Evolutionary conservation across 1,140 invertebrate genomes (phyloP).

Genomic region (Steinernema feltiae): DNA sequence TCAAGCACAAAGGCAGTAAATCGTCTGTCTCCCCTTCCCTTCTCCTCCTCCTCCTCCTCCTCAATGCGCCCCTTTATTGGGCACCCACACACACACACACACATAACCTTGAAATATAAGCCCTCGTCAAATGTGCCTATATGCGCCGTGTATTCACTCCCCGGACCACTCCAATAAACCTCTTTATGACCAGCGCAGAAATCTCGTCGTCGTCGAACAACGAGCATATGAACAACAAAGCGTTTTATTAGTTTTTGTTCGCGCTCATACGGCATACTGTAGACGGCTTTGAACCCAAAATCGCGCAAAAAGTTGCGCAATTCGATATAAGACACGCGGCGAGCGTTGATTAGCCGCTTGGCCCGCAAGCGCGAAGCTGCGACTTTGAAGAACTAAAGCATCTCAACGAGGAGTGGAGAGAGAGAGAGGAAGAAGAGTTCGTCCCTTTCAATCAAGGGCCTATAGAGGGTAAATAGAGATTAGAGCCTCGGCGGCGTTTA

Average conservation of each 20-base stretch:
- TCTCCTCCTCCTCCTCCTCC: not conserved
- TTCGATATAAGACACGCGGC: too few relatives aligned
- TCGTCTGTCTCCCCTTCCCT: too few relatives aligned
- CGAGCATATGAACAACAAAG: not conserved
- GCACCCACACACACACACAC: too few relatives aligned
- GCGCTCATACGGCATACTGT: too few relatives aligned
- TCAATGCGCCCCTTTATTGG: not conserved
- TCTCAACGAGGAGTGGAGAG: not conserved
- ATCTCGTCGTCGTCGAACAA: not conserved
- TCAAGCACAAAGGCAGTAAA: conserved; percentile 5
- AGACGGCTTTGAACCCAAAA: too few relatives aligned
- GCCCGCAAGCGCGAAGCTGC: too few relatives aligned
- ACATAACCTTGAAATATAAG: conserved; percentile 14
- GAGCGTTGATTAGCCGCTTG: too few relatives aligned
- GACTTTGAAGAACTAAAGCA: not conserved
- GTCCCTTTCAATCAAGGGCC: conserved; percentile 9
- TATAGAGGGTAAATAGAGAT: not conserved
- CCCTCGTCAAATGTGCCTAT: not conserved
- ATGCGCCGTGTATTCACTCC: not conserved
- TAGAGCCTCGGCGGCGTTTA: not conserved
- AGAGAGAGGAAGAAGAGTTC: not conserved
- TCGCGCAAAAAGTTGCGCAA: not conserved
- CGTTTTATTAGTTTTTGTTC: too few relatives aligned
- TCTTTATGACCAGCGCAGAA: not conserved
- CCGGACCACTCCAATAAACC: not conserved